Conservation (phyloP, 1,140 invertebrate species). For the Pantala flavescens region DNA sequence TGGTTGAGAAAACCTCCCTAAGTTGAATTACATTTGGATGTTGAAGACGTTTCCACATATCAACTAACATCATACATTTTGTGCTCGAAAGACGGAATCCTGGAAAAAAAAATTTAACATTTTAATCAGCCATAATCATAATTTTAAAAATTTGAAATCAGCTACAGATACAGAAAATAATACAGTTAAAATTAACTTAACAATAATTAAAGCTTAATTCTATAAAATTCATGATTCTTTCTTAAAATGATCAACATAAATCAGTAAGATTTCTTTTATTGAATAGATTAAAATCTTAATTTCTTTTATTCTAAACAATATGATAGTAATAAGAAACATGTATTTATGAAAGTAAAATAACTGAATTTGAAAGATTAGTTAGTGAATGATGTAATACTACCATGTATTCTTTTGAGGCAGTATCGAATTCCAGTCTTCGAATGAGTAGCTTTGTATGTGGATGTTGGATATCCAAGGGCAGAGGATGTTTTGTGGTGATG, state of each 20-base stretch:
- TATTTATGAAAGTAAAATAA: not conserved
- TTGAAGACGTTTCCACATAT: slow-evolving; percentile 86
- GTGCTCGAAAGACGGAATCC: slow-evolving; percentile 68
- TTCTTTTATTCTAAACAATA: too few species aligned
- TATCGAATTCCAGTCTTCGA: slow-evolving; percentile 75
- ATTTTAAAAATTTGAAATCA: slow-evolving; percentile 11
- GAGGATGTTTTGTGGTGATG: slow-evolving; percentile 41
- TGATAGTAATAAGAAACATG: not conserved
- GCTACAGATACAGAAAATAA: not conserved
- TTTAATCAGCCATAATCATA: too few species aligned
- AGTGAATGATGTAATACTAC: slow-evolving; percentile 34
- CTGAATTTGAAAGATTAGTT: not conserved
- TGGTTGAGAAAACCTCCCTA: slow-evolving; percentile 88
- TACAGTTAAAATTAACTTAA: not conserved
- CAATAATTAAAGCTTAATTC: slow-evolving; percentile 22
- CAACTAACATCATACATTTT: slow-evolving; percentile 74
- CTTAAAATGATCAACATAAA: too few species aligned
- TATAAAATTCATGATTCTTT: too few species aligned
- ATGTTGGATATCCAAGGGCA: slow-evolving; percentile 62
- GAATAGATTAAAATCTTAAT: too few species aligned
- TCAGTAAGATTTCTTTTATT: too few species aligned
- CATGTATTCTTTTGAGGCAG: slow-evolving; percentile 81
- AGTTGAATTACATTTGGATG: slow-evolving; percentile 89
- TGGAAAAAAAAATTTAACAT: slow-evolving; percentile 30
- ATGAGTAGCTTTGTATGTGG: slow-evolving; percentile 86